phyloP scores from a whole-genome alignment of 2,113 vertebrate genomes.

The Aviceda subcristata region DNA sequence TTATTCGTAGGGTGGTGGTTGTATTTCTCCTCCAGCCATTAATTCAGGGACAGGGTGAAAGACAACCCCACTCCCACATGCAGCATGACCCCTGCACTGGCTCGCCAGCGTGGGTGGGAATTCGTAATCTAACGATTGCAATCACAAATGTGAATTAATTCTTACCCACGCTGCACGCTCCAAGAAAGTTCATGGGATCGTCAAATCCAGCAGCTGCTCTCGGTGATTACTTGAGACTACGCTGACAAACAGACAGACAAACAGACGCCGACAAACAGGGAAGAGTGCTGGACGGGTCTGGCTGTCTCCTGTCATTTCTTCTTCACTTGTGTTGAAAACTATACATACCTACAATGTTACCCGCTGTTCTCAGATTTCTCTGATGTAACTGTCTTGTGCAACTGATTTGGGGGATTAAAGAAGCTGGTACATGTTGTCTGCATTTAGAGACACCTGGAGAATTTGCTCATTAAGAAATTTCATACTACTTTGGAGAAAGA shows the following conservation, averaged over 20 bases:
- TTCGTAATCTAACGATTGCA: not conserved
- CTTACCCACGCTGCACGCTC: not conserved
- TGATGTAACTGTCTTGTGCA: not conserved
- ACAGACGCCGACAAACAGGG: not conserved
- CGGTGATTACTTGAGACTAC: not conserved
- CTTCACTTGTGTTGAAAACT: not conserved
- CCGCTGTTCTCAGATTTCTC: not conserved
- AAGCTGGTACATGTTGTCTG: not conserved
- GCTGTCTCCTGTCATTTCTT: not conserved
- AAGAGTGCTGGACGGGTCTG: not conserved
- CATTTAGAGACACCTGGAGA: not conserved
- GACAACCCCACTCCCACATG: not conserved
- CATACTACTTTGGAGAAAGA: not conserved
- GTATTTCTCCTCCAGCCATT: not conserved
- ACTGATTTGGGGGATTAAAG: not conserved
- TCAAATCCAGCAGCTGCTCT: not conserved
- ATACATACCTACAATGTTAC: not conserved
- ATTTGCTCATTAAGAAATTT: not conserved
- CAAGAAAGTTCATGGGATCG: not conserved
- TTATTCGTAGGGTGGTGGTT: not conserved
- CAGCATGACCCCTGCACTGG: not conserved
- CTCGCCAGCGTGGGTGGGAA: not conserved
- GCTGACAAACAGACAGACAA: not conserved
- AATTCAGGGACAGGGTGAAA: not conserved
- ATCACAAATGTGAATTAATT: not conserved